phyloP scores from a whole-genome alignment of 2,113 vertebrate genomes.

The Anoura caudifer region DNA sequence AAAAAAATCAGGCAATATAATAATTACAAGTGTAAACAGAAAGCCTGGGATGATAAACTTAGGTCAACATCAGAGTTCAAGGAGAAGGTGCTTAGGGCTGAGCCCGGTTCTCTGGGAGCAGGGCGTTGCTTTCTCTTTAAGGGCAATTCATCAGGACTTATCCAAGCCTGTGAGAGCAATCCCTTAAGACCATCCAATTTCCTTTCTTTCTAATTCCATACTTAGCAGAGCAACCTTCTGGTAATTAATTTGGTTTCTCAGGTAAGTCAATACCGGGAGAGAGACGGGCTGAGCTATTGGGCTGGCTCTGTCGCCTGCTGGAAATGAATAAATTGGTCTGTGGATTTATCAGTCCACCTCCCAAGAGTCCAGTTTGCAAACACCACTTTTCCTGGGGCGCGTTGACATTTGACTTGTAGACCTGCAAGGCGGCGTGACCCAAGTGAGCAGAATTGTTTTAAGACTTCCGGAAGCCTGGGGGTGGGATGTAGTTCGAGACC shows the following conservation, averaged over 20 bases:
- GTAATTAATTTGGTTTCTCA: conserved; percentile 77
- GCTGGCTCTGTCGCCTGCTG: neutral
- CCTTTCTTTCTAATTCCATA: conserved; percentile 75
- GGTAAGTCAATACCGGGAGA: conserved; percentile 69
- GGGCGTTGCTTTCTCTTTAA: conserved; percentile 19
- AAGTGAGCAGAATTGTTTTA: neutral
- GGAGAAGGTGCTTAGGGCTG: neutral
- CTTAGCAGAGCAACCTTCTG: conserved; percentile 73
- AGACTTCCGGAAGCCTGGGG: too few relatives aligned
- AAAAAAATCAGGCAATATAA: neutral
- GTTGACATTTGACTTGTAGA: neutral
- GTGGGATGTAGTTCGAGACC: neutral
- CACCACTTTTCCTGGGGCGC: conserved; percentile 18
- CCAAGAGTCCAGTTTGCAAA: conserved; percentile 34
- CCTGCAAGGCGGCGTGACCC: neutral
- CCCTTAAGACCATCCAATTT: conserved; percentile 75
- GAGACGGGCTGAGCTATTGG: conserved; percentile 54
- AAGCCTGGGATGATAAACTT: conserved; percentile 19
- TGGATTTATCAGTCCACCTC: conserved; percentile 60
- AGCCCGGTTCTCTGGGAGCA: neutral
- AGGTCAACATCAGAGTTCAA: conserved; percentile 39
- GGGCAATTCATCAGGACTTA: conserved; percentile 72
- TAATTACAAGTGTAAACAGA: neutral
- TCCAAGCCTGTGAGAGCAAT: conserved; percentile 59
- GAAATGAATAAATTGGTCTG: conserved; percentile 57